These are phyloP conservation scores for Cheilosia vernalis DNA, from an alignment of 2,888 invertebrate species.

Conservation along the genomic window DNA sequence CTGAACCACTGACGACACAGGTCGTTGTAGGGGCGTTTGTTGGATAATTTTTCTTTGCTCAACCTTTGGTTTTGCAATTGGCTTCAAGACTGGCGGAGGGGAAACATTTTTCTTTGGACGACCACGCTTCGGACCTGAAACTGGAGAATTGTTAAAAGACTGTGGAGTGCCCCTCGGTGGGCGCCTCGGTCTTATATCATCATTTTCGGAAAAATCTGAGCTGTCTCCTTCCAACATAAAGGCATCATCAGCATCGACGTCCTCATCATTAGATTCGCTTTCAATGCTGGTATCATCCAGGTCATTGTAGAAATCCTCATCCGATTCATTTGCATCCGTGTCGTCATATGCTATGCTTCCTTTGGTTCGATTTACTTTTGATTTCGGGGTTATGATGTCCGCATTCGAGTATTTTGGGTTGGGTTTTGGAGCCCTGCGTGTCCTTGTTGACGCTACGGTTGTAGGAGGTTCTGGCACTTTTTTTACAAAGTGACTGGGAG, in stretches of 20 bases:
- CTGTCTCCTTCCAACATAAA: slow-evolving; percentile 60
- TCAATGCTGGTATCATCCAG: slow-evolving; percentile 72
- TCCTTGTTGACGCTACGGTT: slow-evolving; percentile 81
- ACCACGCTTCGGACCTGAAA: slow-evolving; percentile 23
- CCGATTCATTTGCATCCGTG: slow-evolving; percentile 47
- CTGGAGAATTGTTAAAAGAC: background rate
- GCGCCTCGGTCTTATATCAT: slow-evolving; percentile 47
- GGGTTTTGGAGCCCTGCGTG: slow-evolving; percentile 83
- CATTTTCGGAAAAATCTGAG: slow-evolving; percentile 59
- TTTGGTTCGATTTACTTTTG: slow-evolving; percentile 73
- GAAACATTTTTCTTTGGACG: slow-evolving; percentile 22
- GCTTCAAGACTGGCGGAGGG: background rate
- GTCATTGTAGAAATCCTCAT: slow-evolving; percentile 55
- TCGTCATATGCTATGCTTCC: slow-evolving; percentile 51
- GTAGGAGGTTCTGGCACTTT: slow-evolving; percentile 72
- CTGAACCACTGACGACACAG: background rate
- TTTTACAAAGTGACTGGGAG: slow-evolving; percentile 9
- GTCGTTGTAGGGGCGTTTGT: background rate
- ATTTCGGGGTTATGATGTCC: slow-evolving; percentile 80
- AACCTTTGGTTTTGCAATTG: background rate
- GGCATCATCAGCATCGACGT: slow-evolving; percentile 76
- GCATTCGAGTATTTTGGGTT: slow-evolving; percentile 83
- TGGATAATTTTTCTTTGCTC: slow-evolving; percentile 23
- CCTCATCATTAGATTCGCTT: slow-evolving; percentile 77
- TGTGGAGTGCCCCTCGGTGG: background rate